Evolutionary conservation across 2,888 invertebrate genomes (phyloP), one percentile per base, ranked within the genome.

Genomic region (Catocala sponsa): DNA sequence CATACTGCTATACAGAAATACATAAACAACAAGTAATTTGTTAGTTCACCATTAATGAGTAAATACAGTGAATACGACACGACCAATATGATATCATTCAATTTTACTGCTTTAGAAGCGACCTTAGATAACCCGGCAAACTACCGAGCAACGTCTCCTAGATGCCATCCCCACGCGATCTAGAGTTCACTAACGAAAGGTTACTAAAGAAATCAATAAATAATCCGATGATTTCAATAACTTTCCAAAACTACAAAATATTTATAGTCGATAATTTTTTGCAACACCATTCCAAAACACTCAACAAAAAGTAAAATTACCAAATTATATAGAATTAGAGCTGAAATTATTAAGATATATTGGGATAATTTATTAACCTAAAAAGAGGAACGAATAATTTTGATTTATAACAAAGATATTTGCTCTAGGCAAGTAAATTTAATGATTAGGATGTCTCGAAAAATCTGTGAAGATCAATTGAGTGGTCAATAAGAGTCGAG

Each of bases 51-150:
- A 90, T 90, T 91, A 92, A 91, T 91, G 90, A 80, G 89, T 90
- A 90, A 90, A 91, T 89, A 91, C 87, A 89, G 88, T 86, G 84
- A 86, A 89, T 85, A 89, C 86, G 86, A 88, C 87, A 88, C 86
- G 85, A 87, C 87, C 85, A 90, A 89, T 88, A 86, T 76, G 91
- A 91, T 94, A 94, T 93, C 92, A 91, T 94, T 94, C 89, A 93
- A 94, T 93, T 91, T 92, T 92, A 93, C 91, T 92, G 92, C 93
- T 93, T 91, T 90, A 89, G 91, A 90, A 89, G 84, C 87, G 93
- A 92, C 92, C 93, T 78, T 65, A 77, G 93, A 94, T 94, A 94
- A 94, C 94, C 94, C 90, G 79, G 80, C 84, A 82, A 88, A 88
- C 89, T 88, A 88, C 88, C 91, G 86, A 84, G 79, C 85, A 80